Evolutionary conservation across 2,113 vertebrate genomes (phyloP), one percentile per base, ranked within the genome.

Genomic region (Dromaius novaehollandiae): DNA sequence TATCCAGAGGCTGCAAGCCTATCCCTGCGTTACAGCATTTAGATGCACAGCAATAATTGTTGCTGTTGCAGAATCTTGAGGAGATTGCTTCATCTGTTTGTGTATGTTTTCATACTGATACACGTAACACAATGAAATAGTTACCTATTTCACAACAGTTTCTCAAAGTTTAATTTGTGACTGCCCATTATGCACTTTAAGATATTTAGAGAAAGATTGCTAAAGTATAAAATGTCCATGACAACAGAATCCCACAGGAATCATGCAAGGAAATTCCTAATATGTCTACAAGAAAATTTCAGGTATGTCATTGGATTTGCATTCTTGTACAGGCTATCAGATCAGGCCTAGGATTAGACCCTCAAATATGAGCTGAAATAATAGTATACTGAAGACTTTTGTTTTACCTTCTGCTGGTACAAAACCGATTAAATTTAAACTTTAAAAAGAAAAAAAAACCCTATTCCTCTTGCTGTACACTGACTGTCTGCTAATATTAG

Each of bases 381-480:
- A 73, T 80, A 60, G 22, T 22, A 19, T 46, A 69, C 15, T 77
- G 48, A 56, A 91, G 25, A 71, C 11, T 61, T 64, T 36, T 55
- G 16, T 61, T 90, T 87, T 82, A 83, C 20, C 3, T 22, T 36
- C 50, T 84, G 25, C 20, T 69, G 65, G 48, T 66, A 58, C 15
- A 92, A 96, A 81, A 77, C 13, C 80, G 71, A 86, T 79, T 81
- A 70, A 21, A 86, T 86, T 74, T 73, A 86, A 86, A 91, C 75
- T 42, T 17, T 5, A 7, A 26, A 82, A 65, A 26, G 21, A 32
- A 64, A 64, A 9, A 9, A 36, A 14, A 64, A 44, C 68, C 74
- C 44, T 30, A 60, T 7, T 74, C 5, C 13, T 66, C 14, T 32
- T 10, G 61, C n/a, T 82, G 12, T 26, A 75, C 24, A 51, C 20